Evolutionary conservation across 2,888 invertebrate species (phyloP).

Genomic region (Liopterus haemorrhoidalis): DNA sequence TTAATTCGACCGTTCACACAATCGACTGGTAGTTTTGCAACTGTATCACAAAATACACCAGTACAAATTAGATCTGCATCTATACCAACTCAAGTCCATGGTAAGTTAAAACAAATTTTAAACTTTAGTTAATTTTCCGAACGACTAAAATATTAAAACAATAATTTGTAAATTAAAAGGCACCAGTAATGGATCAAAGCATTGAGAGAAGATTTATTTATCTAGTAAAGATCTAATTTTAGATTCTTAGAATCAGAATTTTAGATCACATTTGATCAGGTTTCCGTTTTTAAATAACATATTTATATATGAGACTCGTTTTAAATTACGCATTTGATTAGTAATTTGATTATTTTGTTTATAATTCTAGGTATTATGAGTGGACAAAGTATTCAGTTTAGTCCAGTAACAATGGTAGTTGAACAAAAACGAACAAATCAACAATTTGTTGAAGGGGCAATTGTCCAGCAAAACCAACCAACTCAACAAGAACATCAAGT

Average conservation of each 20-base stretch:
- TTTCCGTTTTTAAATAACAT: too few species aligned
- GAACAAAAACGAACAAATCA: conserved; percentile 38
- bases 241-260: too few species aligned
- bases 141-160: too few species aligned
- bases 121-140: too few species aligned
- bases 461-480: conserved; percentile 11
- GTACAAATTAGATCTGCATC: conserved; percentile 38
- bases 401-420: conserved; percentile 46
- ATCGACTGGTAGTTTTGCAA: conserved; percentile 38
- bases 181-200: too few species aligned
- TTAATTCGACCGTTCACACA: conserved; percentile 37
- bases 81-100: conserved; percentile 39
- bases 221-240: too few species aligned
- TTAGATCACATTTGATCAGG: too few species aligned
- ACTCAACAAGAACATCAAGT: conserved; percentile 29
- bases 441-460: conserved; percentile 24
- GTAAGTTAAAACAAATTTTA: conserved; percentile 35
- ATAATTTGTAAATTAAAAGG: too few species aligned
- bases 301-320: too few species aligned
- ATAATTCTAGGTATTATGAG: conserved; percentile 37
- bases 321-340: too few species aligned
- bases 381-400: conserved; percentile 43
- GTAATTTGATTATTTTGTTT: conserved; percentile 5
- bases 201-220: too few species aligned
- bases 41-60: conserved; percentile 37